Evolutionary conservation across 2,888 invertebrate genomes (phyloP).

Genomic region (Acanthopleura granulata): DNA sequence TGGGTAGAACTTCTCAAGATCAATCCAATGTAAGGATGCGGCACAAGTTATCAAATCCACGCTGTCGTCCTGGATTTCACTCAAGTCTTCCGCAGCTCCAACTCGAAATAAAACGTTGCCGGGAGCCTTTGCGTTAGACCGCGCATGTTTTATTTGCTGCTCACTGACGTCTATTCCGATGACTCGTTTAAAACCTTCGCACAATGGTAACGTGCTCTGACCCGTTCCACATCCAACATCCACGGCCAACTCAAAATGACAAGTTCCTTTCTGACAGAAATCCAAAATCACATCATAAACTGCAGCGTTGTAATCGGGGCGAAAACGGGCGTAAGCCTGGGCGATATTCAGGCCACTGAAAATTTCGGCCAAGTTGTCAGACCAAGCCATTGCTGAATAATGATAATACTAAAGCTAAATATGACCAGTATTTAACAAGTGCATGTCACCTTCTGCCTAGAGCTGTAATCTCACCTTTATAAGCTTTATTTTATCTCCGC

Average conservation of each 20-base stretch:
- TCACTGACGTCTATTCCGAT: constrained; percentile 70
- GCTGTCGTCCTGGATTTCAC: constrained; percentile 41
- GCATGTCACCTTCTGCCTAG: too few species aligned
- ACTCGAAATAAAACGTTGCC: constrained; percentile 51
- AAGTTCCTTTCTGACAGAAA: constrained; percentile 31
- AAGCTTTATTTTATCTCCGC: too few species aligned
- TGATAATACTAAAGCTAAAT: too few species aligned
- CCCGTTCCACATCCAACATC: constrained; percentile 73
- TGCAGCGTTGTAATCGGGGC: constrained; percentile 46
- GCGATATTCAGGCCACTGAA: constrained; percentile 45
- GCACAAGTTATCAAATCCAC: constrained; percentile 69
- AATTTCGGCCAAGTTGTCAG: constrained; percentile 18
- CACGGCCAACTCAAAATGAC: constrained; percentile 58
- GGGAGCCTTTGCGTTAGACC: constrained; percentile 36
- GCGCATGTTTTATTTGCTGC: constrained; percentile 69
- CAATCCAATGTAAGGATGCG: constrained; percentile 71
- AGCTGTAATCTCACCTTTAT: too few species aligned
- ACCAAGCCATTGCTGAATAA: too few species aligned
- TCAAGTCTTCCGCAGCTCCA: constrained; percentile 67
- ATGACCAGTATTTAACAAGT: too few species aligned
- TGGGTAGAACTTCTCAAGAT: constrained; percentile 67
- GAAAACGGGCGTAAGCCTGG: constrained; percentile 42
- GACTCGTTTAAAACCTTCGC: constrained; percentile 69
- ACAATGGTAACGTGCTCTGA: constrained; percentile 70
- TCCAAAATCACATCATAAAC: constrained; percentile 42